These are phyloP conservation scores for Xiphias gladius DNA, from an alignment of 2,113 vertebrate species.

Conservation along the genomic window DNA sequence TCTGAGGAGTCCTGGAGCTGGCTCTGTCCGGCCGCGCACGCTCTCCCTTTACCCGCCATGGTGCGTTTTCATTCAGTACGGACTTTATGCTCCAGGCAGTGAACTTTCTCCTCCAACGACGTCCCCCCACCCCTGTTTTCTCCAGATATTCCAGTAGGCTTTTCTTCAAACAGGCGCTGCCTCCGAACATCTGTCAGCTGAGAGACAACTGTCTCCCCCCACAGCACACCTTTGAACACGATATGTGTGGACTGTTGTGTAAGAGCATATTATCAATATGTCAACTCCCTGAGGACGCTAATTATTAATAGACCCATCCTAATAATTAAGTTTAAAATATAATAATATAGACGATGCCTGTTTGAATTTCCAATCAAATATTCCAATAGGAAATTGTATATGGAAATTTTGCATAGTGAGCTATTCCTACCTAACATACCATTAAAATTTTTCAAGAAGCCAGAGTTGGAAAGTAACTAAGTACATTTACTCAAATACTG, in stretches of 20 bases:
- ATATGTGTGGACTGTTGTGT: constrained; percentile 36
- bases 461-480: too few species aligned
- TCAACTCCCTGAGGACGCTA: constrained; percentile 46
- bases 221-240: neutral
- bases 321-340: neutral
- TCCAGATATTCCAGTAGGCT: neutral
- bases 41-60: constrained; percentile 66
- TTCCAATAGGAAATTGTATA: too few species aligned
- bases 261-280: constrained; percentile 42
- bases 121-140: neutral
- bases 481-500: too few species aligned
- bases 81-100: constrained; percentile 1
- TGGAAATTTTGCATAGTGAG: too few species aligned
- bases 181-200: constrained; percentile 13
- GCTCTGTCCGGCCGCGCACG: constrained; percentile 38
- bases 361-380: neutral
- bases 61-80: constrained; percentile 15
- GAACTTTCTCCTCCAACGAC: constrained; percentile 63
- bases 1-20: constrained; percentile 75
- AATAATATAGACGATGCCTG: too few species aligned
- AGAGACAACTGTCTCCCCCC: neutral
- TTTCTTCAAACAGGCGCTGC: neutral
- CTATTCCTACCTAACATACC: neutral
- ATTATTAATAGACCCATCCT: constrained; percentile 63
- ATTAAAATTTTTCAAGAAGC: too few species aligned